Percentiles rank a stretch among this genome's conserved stretches.
These are phyloP conservation scores for Merodon equestris DNA, from an alignment of 2,888 invertebrate genomes.

Conservation along the genomic window DNA sequence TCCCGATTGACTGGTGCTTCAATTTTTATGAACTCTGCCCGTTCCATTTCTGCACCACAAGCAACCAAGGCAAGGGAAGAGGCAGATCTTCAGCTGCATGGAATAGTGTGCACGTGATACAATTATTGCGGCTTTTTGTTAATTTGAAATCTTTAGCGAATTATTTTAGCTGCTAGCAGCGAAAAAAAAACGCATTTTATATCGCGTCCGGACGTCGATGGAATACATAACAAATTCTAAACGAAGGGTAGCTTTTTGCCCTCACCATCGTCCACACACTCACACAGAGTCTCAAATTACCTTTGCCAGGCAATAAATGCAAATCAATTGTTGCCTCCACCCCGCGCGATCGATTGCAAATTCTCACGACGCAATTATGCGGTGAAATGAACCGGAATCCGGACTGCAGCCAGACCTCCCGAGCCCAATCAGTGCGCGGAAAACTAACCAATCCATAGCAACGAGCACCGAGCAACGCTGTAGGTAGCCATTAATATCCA, in stretches of 20 bases:
- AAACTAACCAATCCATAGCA: conserved; percentile 53
- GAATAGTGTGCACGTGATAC: conserved; percentile 74
- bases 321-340: conserved; percentile 58
- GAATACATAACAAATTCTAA: conserved; percentile 48
- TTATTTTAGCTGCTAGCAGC: conserved; percentile 16
- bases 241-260: conserved; percentile 29
- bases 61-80: neutral
- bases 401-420: conserved; percentile 43
- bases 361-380: conserved; percentile 67
- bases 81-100: conserved; percentile 6
- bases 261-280: neutral
- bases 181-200: conserved; percentile 52
- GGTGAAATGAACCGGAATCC: conserved; percentile 52
- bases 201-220: conserved; percentile 59
- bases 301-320: conserved; percentile 28
- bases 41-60: conserved; percentile 17
- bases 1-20: conserved; percentile 64
- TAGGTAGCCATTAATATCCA: conserved; percentile 68
- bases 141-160: conserved; percentile 72
- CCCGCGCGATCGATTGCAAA: conserved; percentile 56
- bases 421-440: conserved; percentile 65
- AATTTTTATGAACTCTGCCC: conserved; percentile 66
- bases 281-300: conserved; percentile 16
- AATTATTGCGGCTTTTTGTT: conserved; percentile 76
- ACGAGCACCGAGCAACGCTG: conserved; percentile 39